phyloP scores from a whole-genome alignment of 1,140 invertebrate species.

The honey bee (Apis mellifera) region DNA sequence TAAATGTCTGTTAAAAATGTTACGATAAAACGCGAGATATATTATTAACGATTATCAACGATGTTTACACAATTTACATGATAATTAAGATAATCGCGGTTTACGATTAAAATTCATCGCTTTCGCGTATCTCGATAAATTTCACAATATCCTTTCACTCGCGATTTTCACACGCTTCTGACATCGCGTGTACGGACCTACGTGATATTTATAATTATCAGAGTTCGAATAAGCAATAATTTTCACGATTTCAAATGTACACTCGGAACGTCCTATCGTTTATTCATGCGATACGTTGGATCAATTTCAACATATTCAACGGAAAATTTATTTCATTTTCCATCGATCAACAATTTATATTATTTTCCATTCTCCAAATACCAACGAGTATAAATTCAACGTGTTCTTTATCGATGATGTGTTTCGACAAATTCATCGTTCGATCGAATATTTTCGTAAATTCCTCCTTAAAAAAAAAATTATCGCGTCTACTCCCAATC shows the following conservation, averaged over 20 bases:
- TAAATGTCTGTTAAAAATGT: background rate
- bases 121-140: conserved; percentile 38
- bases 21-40: no score
- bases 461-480: no score
- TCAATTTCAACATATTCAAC: background rate
- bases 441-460: no score
- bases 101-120: conserved; percentile 17
- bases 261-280: no score
- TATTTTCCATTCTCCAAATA: no score
- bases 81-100: conserved; percentile 32
- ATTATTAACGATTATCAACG: background rate
- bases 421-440: no score
- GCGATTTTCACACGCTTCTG: conserved; percentile 39
- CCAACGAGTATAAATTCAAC: no score
- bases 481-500: no score
- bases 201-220: conserved; percentile 24
- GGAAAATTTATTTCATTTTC: no score
- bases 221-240: conserved; percentile 8
- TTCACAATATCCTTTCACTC: conserved; percentile 37
- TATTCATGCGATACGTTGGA: background rate
- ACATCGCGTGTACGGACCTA: no score
- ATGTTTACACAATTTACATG: background rate
- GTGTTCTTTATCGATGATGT: no score
- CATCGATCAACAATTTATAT: no score
- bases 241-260: background rate